These are phyloP conservation scores for Masnerella sp. DNA, from an alignment of 2,888 invertebrate genomes.

Conservation along the genomic window DNA sequence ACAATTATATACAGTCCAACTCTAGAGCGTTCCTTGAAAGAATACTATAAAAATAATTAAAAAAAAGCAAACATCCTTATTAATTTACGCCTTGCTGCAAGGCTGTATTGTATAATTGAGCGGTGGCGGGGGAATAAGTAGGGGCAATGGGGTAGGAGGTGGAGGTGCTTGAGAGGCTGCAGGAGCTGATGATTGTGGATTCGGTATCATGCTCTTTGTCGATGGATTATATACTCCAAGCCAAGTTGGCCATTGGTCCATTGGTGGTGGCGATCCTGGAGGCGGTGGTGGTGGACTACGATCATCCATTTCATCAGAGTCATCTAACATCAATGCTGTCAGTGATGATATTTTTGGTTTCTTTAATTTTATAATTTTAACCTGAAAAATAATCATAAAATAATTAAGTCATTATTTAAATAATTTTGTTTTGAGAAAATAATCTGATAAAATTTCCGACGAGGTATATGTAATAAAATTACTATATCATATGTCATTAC, in stretches of 20 bases:
- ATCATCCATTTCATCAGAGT: slow-evolving; percentile 79
- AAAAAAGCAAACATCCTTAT: background rate
- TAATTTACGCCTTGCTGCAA: slow-evolving; percentile 73
- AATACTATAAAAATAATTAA: background rate
- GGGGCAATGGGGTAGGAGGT: slow-evolving; percentile 75
- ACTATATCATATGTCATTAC: slow-evolving; percentile 61
- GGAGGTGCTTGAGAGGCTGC: slow-evolving; percentile 66
- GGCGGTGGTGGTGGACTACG: slow-evolving; percentile 82
- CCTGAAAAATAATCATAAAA: slow-evolving; percentile 72
- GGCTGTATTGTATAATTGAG: slow-evolving; percentile 74
- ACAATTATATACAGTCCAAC: slow-evolving; percentile 37
- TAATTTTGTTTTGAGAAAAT: too few species aligned
- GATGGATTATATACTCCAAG: slow-evolving; percentile 70
- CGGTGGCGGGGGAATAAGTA: slow-evolving; percentile 75
- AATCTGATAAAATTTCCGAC: too few species aligned
- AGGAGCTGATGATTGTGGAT: slow-evolving; percentile 44
- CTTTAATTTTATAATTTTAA: slow-evolving; percentile 77
- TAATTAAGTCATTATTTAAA: too few species aligned
- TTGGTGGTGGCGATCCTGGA: slow-evolving; percentile 81
- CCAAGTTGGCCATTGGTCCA: slow-evolving; percentile 79
- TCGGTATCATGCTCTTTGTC: slow-evolving; percentile 35
- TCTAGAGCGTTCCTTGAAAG: background rate
- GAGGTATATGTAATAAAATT: too few species aligned
- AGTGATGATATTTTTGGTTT: slow-evolving; percentile 74
- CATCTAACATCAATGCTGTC: slow-evolving; percentile 75